Evolutionary conservation across 2,888 invertebrate species (phyloP).

Genomic region (Crioceris asparagi): DNA sequence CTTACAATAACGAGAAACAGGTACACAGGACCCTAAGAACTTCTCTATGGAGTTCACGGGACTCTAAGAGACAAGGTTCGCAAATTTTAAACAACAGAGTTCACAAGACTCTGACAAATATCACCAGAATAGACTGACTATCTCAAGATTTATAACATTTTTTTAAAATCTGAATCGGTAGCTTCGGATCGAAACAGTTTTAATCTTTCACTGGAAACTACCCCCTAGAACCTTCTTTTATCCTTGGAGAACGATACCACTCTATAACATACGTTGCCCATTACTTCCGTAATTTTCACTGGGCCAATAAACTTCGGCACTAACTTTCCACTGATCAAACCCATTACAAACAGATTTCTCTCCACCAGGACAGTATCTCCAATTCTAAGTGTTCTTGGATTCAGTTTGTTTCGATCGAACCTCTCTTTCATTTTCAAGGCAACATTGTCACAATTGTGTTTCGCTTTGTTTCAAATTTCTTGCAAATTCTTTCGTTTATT

Average conservation of each 20-base stretch:
- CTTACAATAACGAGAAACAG: too few species aligned
- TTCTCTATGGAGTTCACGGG: too few species aligned
- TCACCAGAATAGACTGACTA: too few species aligned
- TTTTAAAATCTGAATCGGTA: too few species aligned
- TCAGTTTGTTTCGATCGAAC: constrained; percentile 1
- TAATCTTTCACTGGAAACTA: constrained; percentile 10
- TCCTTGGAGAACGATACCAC: constrained; percentile 12
- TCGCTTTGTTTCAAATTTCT: not conserved
- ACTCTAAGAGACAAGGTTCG: too few species aligned
- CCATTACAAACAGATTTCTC: constrained; percentile 11
- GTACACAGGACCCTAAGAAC: too few species aligned
- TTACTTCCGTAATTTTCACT: constrained; percentile 9
- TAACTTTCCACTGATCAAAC: constrained; percentile 13
- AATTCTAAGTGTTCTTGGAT: constrained; percentile 1
- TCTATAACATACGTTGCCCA: constrained; percentile 12
- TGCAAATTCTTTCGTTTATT: constrained; percentile 1
- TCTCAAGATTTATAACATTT: too few species aligned
- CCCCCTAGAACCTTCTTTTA: constrained; percentile 11
- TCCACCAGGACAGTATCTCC: constrained; percentile 7
- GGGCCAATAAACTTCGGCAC: constrained; percentile 13
- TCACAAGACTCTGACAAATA: too few species aligned
- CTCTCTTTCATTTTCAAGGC: constrained; percentile 2
- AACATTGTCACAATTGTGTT: constrained; percentile 1
- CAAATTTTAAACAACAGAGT: too few species aligned
- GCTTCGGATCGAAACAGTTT: too few species aligned